These are phyloP conservation scores for Carcina quercana DNA, from an alignment of 2,888 invertebrate genomes.

Conservation along the genomic window DNA sequence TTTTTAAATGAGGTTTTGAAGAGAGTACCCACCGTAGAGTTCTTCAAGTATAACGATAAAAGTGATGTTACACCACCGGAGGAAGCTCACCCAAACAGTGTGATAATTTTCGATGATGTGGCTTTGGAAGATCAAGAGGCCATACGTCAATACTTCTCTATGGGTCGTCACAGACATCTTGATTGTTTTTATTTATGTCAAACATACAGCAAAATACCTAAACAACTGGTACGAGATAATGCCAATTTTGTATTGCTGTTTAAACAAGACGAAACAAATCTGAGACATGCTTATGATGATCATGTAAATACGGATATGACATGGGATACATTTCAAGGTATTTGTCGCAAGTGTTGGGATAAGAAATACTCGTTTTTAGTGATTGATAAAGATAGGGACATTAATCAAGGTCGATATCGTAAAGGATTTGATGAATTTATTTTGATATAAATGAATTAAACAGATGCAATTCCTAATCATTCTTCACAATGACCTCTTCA, in stretches of 20 bases:
- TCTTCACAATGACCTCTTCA: neutral
- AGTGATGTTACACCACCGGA: conserved; percentile 4
- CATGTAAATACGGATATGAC: conserved; percentile 21
- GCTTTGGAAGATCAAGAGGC: conserved; percentile 13
- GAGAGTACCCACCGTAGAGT: neutral
- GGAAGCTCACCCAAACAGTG: conserved; percentile 11
- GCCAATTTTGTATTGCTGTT: conserved; percentile 21
- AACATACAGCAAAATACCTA: conserved; percentile 25
- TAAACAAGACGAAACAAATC: conserved; percentile 25
- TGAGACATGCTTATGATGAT: conserved; percentile 26
- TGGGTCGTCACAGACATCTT: no score
- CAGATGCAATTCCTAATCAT: neutral
- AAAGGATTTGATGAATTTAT: conserved; percentile 3
- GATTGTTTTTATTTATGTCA: conserved; percentile 18
- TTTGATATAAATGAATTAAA: neutral
- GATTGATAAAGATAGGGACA: conserved; percentile 18
- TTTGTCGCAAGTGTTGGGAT: conserved; percentile 15
- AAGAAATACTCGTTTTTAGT: conserved; percentile 11
- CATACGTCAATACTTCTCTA: conserved; percentile 8
- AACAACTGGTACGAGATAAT: conserved; percentile 25
- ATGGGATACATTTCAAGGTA: conserved; percentile 18
- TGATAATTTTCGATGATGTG: conserved; percentile 18
- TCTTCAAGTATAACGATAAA: neutral
- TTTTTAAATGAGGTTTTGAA: neutral
- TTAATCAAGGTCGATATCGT: conserved; percentile 6